Base-by-base conservation (phyloP, 2,888 invertebrate genomes). In the Euspilapteryx auroguttella region DNA sequence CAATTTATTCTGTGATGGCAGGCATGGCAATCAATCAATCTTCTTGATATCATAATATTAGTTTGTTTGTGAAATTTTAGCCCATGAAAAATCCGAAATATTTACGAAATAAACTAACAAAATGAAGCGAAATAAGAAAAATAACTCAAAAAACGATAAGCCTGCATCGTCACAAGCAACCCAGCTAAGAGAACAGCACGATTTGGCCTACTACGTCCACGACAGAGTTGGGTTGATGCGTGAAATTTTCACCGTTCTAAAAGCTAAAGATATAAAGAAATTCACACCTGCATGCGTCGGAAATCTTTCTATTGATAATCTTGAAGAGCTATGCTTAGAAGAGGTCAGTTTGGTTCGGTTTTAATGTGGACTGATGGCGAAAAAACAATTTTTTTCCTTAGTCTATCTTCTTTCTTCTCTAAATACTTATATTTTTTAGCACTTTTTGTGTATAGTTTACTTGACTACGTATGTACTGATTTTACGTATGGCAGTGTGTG, bases 181-280 rank as follows among this genome's bases (percentile, higher is more conserved):
- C 4, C 3, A 7, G 21, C 10, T 9, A 20, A 38, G 39, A 2
- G 66, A 75, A 14, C 77, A 76, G 3, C 68, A 78, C 24, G 78
- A 80, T 37, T 56, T 82, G 32, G 66, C 78, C 0, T 69, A 79
- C 40, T 82, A 78, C 35, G 68, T 81, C 1, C 79, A 80, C 34
- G 83, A 82, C 37, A 50, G 81, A 11, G 69, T 82, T 0, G 82
- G 81, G 36, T 39, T 82, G 11, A 77, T 81, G 46, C 79, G 79
- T 14, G 81, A 82, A 51, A 69, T 80, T 2, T 82, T 83, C 52
- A 69, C 76, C 0, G 57, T 78, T 1, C 39, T 82, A 0, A 81
- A 79, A 36, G 62, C 64, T 1, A 81, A 79, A 38, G 80, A 82
- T 14, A 47, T 82, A 4, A 69, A 71, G 30, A 64, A 77, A 4